Evolutionary conservation across 1,140 invertebrate species (phyloP).

Genomic region (Centruroides vittatus): DNA sequence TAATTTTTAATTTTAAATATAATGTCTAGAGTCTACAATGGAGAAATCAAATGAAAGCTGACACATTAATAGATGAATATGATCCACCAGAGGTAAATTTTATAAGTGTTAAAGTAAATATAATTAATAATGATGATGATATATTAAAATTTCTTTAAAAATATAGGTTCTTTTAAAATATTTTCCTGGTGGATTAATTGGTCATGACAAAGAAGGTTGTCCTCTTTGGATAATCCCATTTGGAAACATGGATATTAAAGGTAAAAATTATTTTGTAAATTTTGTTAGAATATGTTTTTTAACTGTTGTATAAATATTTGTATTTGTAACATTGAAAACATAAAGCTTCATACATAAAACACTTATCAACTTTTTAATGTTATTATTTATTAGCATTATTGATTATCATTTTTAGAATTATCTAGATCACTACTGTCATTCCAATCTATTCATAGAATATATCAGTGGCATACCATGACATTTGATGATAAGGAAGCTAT

Average conservation of each 20-base stretch:
- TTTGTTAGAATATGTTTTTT: no score
- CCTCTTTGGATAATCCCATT: conserved; percentile 38
- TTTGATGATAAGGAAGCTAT: no score
- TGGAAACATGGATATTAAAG: conserved; percentile 28
- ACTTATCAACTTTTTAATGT: not conserved
- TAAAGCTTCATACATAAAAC: not conserved
- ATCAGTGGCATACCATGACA: no score
- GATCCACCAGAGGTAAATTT: conserved; percentile 44
- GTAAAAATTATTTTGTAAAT: conserved; percentile 7
- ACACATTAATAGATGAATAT: conserved; percentile 47
- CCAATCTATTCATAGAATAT: no score
- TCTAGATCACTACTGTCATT: no score
- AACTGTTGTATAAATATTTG: no score
- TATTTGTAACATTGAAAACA: not conserved
- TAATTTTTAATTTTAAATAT: not conserved
- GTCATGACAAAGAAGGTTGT: conserved; percentile 70
- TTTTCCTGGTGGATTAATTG: conserved; percentile 56
- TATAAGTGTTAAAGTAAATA: not conserved
- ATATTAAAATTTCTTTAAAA: no score
- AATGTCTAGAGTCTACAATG: conserved; percentile 51
- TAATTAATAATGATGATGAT: not conserved
- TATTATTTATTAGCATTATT: not conserved
- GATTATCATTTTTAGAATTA: no score
- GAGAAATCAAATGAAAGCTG: conserved; percentile 60
- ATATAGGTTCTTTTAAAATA: conserved; percentile 41